Base-by-base conservation (phyloP, 2,888 invertebrate species). In the Tetheella fluctuosa region DNA sequence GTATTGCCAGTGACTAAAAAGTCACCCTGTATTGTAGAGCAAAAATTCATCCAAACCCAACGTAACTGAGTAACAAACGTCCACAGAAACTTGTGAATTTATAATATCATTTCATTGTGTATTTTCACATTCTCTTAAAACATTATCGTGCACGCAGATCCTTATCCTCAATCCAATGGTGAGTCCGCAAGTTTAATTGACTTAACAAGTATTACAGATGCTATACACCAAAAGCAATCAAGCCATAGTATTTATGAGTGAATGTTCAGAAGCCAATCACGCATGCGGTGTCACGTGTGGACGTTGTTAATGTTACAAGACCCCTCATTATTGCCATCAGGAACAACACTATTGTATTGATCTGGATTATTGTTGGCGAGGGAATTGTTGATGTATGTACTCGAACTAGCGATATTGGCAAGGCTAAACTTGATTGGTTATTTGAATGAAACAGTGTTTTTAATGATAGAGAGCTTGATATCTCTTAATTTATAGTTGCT, bases 251-350 rank as follows among this genome's bases (percentile, higher is more conserved):
- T 74, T 70, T 74, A 74, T 72, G 69, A 64, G 56, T 61, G 48
- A 54, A 62, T 69, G 72, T 73, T 75, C 79, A 72, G 78, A 81
- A 77, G 74, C 75, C 79, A 83, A 87, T 85, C 83, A 80, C 74
- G 79, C 83, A 84, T 86, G 86, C 85, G 77, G 74, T 75, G 79
- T 84, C 90, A 90, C 88, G 89, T 89, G 88, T 81, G 48, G 48
- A 48, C 42, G 42, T 20, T 74, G 63, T 76, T 88, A 88, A 89
- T 85, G 86, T 74, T 65, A 72, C 68, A 64, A 66, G 67, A 48
- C 48, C 70, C 79, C 80, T 77, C 79, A 65, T 80, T 80, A 77
- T 70, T 64, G 64, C 48, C 59, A 48, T 8, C 17, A 20, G 60
- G 67, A 66, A 62, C 70, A 67, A 70, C 74, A 73, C 79, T 80